phyloP scores from a whole-genome alignment of 2,797 vertebrate species.

The Macropus fuliginosus region DNA sequence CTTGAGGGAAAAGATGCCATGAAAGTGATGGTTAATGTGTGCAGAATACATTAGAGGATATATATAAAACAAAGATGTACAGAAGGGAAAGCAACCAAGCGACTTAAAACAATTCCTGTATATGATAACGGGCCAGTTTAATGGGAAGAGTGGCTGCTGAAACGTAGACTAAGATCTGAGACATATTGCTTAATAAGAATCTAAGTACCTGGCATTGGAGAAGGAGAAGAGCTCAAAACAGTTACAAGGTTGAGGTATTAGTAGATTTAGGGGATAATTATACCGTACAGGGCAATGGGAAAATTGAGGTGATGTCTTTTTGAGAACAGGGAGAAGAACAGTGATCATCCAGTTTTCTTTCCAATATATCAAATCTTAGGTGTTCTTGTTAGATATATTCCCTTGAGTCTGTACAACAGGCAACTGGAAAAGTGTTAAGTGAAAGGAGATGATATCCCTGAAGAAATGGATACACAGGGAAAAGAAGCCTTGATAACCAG shows the following conservation, averaged over 20 bases:
- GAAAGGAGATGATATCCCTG: constrained; percentile 32
- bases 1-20: not conserved
- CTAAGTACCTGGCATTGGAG: not conserved
- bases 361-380: not conserved
- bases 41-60: not conserved
- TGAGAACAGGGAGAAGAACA: constrained; percentile 30
- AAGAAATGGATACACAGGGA: not conserved
- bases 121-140: not conserved
- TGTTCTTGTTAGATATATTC: constrained; percentile 2
- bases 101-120: not conserved
- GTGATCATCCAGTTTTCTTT: constrained; percentile 27
- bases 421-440: constrained; percentile 10
- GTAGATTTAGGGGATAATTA: not conserved
- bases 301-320: constrained; percentile 3
- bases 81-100: constrained; percentile 1
- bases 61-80: not conserved
- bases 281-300: constrained; percentile 2
- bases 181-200: not conserved
- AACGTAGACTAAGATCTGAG: constrained; percentile 9
- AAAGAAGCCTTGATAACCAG: constrained; percentile 12
- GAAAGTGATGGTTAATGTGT: constrained; percentile 29
- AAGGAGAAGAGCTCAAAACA: constrained; percentile 23
- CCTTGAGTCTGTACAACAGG: not conserved
- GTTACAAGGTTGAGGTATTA: not conserved
- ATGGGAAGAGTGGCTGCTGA: not conserved